Base-by-base conservation (phyloP, 2,113 vertebrate species). In the Fulica atra region DNA sequence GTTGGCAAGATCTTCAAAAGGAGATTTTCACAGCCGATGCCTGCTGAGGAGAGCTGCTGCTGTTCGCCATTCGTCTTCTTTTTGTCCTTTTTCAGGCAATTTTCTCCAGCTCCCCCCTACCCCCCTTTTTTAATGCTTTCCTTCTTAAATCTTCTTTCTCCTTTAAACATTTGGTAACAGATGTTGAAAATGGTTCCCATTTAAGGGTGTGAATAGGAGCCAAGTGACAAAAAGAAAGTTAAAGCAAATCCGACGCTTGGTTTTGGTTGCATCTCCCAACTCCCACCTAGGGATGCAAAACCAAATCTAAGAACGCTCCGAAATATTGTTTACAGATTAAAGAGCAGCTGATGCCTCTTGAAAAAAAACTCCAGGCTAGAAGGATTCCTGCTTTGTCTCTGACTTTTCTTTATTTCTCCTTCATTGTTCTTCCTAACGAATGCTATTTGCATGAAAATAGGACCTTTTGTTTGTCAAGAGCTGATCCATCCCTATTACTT, bases 401-500 rank as follows among this genome's bases (percentile, higher is more conserved):
- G 33, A 29, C 31, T 86, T 77, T 65, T 64, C n/a, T 65, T 81
- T 86, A 36, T 36, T 87, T 93, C 20, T 92, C 16, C 29, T 66
- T 78, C 54, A 35, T 36, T 90, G 28, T 74, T 90, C 38, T 79
- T 70, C n/a, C 56, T n/a, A 78, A 42, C 0, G 2, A 86, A 76
- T 81, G 72, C 36, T n/a, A 71, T 92, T 92, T 92, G 72, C 88
- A 96, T 93, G 57, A 76, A 74, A 96, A 90, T 1, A 5, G 29
- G 56, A 53, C 65, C 28, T 88, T 92, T 63, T 73, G 16, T 94
- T 92, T 85, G 59, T 64, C 42, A 76, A 35, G 78, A 89, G 23
- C 63, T 81, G 63, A 66, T 85, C 80, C 48, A 77, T 80, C 28
- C 46, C 16, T 40, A 8, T 46, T 89, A 20, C 54, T 83, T 83